phyloP scores from a whole-genome alignment of 2,797 vertebrate genomes.

The Gambusia yucatana region DNA sequence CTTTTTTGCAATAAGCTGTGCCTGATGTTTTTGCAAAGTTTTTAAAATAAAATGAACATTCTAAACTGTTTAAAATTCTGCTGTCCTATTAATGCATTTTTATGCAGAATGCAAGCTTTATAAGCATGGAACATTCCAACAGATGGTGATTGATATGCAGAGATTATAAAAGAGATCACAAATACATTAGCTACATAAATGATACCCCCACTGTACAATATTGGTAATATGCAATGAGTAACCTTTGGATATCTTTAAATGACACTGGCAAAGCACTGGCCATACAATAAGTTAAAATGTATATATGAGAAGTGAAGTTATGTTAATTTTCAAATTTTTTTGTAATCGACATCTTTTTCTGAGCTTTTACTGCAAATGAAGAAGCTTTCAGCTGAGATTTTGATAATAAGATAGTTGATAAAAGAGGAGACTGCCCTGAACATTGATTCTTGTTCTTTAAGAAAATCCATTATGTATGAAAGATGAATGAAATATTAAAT shows the following conservation, averaged over 20 bases:
- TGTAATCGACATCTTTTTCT: background rate
- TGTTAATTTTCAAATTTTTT: slow-evolving; percentile 4
- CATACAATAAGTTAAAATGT: slow-evolving; percentile 35
- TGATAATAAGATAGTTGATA: slow-evolving; percentile 18
- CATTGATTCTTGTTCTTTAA: slow-evolving; percentile 28
- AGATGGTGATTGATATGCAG: background rate
- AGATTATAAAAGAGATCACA: background rate
- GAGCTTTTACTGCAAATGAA: background rate
- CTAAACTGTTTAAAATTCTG: background rate
- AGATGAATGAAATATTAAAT: slow-evolving; percentile 54
- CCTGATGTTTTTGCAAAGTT: background rate
- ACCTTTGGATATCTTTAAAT: background rate
- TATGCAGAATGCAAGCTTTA: background rate
- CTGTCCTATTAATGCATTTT: too few relatives aligned
- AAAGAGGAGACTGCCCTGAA: slow-evolving; percentile 38
- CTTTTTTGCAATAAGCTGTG: background rate
- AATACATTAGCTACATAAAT: background rate
- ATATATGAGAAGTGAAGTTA: slow-evolving; percentile 35
- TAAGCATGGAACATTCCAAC: background rate
- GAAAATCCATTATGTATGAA: slow-evolving; percentile 48
- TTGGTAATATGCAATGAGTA: background rate
- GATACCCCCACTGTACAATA: background rate
- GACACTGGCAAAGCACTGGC: slow-evolving; percentile 28
- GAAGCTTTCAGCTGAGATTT: background rate
- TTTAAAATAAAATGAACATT: background rate